phyloP scores from a whole-genome alignment of 2,113 vertebrate species.

The Myanophis thanlyinensis region DNA sequence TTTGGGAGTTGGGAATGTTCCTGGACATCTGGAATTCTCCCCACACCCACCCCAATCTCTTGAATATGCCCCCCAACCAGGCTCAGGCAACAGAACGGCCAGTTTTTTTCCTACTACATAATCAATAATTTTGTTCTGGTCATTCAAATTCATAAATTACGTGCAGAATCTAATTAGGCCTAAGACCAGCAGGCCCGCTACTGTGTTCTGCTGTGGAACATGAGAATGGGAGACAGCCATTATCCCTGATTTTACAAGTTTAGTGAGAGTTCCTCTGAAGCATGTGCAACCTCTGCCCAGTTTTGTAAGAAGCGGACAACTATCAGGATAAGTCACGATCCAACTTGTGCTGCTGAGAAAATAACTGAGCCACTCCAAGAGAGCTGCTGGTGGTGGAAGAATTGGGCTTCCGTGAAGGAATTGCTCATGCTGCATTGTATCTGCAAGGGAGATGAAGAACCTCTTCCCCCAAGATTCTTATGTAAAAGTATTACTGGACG shows the following conservation, averaged over 20 bases:
- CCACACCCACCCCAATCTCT: background rate
- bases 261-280: background rate
- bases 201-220: accelerated
- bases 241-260: background rate
- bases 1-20: background rate
- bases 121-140: background rate
- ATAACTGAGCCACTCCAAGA: conserved; percentile 6
- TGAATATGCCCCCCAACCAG: background rate
- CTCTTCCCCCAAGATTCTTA: background rate
- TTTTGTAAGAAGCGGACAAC: background rate
- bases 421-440: background rate
- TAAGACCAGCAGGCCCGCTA: background rate
- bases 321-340: background rate
- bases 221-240: background rate
- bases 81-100: background rate
- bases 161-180: background rate
- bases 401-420: background rate
- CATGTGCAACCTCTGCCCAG: background rate
- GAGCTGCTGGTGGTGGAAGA: conserved; percentile 6
- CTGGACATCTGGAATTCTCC: background rate
- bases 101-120: background rate
- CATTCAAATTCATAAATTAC: background rate
- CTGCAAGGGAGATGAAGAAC: background rate
- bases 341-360: background rate
- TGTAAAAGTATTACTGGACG: conserved; percentile 15